phyloP scores from a whole-genome alignment of 92 coral and sea anemone species.

The Epizoanthus fatuus region DNA sequence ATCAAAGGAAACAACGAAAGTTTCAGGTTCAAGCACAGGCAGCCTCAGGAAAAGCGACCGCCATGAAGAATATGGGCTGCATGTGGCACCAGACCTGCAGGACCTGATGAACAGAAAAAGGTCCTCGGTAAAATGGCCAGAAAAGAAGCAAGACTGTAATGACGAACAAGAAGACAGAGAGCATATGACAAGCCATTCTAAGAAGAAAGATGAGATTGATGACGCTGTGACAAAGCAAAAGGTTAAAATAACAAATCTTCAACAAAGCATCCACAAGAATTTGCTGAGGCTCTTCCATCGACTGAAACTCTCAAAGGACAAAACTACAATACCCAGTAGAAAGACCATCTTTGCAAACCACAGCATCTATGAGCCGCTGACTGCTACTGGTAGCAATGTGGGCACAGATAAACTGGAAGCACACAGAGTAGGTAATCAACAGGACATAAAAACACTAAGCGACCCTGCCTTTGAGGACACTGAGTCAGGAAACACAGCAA shows the following conservation, averaged over 20 bases:
- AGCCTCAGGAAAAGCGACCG: not conserved
- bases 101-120: slow-evolving; percentile 9
- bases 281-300: slow-evolving; percentile 82
- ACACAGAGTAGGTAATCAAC: not conserved
- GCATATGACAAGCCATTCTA: slow-evolving; percentile 21
- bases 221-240: slow-evolving; percentile 63
- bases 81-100: slow-evolving; percentile 42
- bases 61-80: slow-evolving; percentile 15
- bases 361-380: slow-evolving; percentile 22
- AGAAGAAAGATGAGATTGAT: slow-evolving; percentile 49
- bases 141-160: not conserved
- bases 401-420: not conserved
- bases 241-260: slow-evolving; percentile 71
- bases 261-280: slow-evolving; percentile 83
- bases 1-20: not conserved
- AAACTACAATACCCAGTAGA: slow-evolving; percentile 7
- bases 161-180: slow-evolving; percentile 9
- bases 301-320: slow-evolving; percentile 40
- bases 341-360: slow-evolving; percentile 36
- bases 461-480: slow-evolving; percentile 40
- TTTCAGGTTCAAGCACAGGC: slow-evolving; percentile 14
- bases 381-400: not conserved
- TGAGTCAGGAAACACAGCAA: not conserved
- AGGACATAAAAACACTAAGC: slow-evolving; percentile 7
- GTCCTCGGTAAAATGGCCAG: not conserved